Conservation (phyloP, 2,113 vertebrate genomes). For the Turdus rufiventris region DNA sequence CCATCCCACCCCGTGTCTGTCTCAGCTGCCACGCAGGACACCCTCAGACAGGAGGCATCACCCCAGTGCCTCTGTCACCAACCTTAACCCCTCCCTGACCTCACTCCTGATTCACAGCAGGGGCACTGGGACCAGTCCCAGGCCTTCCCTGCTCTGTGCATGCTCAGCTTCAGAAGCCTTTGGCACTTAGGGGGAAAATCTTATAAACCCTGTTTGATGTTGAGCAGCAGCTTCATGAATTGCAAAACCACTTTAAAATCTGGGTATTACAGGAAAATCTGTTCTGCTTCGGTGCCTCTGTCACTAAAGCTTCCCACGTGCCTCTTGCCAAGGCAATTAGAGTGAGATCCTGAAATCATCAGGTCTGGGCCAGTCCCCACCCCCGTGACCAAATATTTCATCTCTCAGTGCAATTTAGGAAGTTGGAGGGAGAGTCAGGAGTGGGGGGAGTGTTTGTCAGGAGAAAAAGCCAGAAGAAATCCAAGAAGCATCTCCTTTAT, state of each 20-base stretch:
- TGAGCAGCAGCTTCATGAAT: conserved; percentile 31
- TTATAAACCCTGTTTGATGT: not conserved
- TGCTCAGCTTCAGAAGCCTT: not conserved
- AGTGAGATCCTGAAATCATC: not conserved
- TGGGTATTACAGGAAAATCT: conserved; percentile 8
- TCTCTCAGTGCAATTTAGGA: not conserved
- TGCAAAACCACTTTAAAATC: conserved; percentile 20
- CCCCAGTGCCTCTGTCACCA: not conserved
- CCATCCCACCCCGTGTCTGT: not conserved
- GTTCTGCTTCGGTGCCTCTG: conserved; percentile 1
- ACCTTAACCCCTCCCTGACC: not conserved
- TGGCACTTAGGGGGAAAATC: not conserved
- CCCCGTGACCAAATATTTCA: not conserved
- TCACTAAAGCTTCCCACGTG: not conserved
- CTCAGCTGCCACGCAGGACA: not conserved
- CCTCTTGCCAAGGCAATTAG: conserved; percentile 15
- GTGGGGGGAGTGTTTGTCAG: not conserved
- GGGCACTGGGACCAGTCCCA: not conserved
- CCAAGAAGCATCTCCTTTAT: not conserved
- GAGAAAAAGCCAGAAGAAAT: not conserved
- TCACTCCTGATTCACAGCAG: not conserved
- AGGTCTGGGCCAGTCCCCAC: not conserved
- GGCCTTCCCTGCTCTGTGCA: not conserved
- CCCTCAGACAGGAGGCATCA: not conserved
- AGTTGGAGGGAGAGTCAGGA: not conserved